Evolutionary conservation across 2,797 vertebrate species (phyloP), one percentile per base, ranked within the genome.

Genomic region (Lates japonicus): DNA sequence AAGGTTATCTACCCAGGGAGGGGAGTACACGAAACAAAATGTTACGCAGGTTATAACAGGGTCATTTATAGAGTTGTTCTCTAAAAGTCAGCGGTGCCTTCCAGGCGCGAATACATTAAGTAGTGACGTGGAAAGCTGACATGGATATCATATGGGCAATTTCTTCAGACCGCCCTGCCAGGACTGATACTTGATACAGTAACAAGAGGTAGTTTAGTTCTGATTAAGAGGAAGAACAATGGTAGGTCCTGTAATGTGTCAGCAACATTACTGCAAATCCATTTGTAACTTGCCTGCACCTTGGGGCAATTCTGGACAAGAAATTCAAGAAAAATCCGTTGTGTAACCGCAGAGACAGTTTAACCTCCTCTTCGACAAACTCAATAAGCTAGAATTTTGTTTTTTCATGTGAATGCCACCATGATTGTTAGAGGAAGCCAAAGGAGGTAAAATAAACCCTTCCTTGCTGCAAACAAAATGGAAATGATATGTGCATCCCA

Each of bases 71-170:
- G 69, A 84, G 74, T 88, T 70, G 69, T 87, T 91, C 85, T 82
- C 88, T 93, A 90, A 76, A 89, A 94, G 92, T 94, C 91, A 90
- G n/a, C 91, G 94, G 95, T 96, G 96, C 95, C 95, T 96, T 96
- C 84, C 90, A 89, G 88, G 94, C 92, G 88, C 93, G 93, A 94
- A 94, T 91, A 92, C 90, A 93, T 93, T 88, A 88, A 94, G 93
- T 85, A 84, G 90, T 87, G 92, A 94, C 82, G 88, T 93, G n/a
- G 90, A 95, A 94, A 90, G 93, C n/a, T 92, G 93, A 93, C 92
- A 92, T 86, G 90, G 86, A 89, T 83, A 90, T 88, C 83, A 82
- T 76, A 86, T 31, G 84, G 88, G 76, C 75, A 73, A 76, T 84
- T 81, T 80, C 51, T 44, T 68, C 59, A 31, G 37, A 74, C 62